Conservation (phyloP, 2,888 invertebrate species). For the Mesorhabditis belari region DNA sequence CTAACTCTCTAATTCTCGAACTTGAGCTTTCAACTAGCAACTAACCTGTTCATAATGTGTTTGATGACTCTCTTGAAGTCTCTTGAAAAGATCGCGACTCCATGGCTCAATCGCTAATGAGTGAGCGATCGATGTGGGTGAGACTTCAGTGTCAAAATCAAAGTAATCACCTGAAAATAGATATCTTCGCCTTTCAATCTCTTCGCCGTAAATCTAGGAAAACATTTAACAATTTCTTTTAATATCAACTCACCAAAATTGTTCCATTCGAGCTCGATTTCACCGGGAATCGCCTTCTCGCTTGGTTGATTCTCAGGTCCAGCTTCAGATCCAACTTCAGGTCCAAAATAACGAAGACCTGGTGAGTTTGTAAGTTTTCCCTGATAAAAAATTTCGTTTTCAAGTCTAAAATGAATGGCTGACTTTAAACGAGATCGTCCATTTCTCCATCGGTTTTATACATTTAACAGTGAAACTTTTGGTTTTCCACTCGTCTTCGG, state of each 20-base stretch:
- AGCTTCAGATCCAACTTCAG: slow-evolving; percentile 7
- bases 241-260: slow-evolving; percentile 59
- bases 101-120: slow-evolving; percentile 72
- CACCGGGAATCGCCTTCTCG: slow-evolving; percentile 59
- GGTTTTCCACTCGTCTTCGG: slow-evolving; percentile 57
- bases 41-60: slow-evolving; percentile 73
- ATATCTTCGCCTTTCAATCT: background rate
- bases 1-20: background rate
- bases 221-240: slow-evolving; percentile 7
- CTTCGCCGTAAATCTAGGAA: background rate
- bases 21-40: background rate
- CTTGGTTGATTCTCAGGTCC: slow-evolving; percentile 12
- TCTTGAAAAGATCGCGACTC: slow-evolving; percentile 66
- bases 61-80: slow-evolving; percentile 69
- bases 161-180: slow-evolving; percentile 59
- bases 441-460: slow-evolving; percentile 68
- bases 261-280: slow-evolving; percentile 64
- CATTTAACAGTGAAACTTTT: slow-evolving; percentile 67
- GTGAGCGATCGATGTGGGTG: slow-evolving; percentile 65
- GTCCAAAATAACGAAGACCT: slow-evolving; percentile 14
- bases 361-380: slow-evolving; percentile 5
- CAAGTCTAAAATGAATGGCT: background rate
- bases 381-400: no score
- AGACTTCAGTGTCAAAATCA: slow-evolving; percentile 70
- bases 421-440: slow-evolving; percentile 68